Evolutionary conservation across 2,797 vertebrate species (phyloP).

Genomic region (Glossophaga mutica): DNA sequence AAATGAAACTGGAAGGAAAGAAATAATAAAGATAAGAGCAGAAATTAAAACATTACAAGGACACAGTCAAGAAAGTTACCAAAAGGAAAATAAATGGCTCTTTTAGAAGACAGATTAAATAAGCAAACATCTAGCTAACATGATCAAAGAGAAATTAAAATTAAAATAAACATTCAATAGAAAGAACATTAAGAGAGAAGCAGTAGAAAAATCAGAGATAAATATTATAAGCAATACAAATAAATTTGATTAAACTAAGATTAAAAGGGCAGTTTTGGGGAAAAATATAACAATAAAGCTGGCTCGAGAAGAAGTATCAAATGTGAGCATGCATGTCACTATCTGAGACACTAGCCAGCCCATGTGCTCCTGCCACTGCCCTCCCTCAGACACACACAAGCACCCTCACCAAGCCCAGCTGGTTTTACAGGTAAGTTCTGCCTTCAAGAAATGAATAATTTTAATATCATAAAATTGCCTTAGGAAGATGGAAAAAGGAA

Average conservation of each 20-base stretch:
- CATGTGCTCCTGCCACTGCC: neutral
- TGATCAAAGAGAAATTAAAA: slow-evolving; percentile 34
- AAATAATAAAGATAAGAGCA: slow-evolving; percentile 30
- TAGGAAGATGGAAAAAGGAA: neutral
- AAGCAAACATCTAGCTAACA: neutral
- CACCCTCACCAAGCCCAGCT: neutral
- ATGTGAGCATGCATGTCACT: neutral
- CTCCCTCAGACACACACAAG: neutral
- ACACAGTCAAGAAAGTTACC: neutral
- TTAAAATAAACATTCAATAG: neutral
- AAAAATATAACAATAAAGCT: neutral
- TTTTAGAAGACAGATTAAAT: neutral
- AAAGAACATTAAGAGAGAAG: neutral
- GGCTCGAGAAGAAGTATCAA: slow-evolving; percentile 30
- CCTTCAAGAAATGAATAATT: slow-evolving; percentile 35
- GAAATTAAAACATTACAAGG: neutral
- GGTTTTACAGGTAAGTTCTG: slow-evolving; percentile 53
- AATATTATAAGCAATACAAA: neutral
- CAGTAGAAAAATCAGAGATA: neutral
- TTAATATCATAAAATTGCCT: slow-evolving; percentile 29
- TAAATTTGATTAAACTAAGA: neutral
- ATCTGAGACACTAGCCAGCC: neutral
- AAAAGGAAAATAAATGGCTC: neutral
- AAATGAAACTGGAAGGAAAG: neutral
- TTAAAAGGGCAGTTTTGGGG: neutral